phyloP scores from a whole-genome alignment of 1,140 invertebrate genomes.

The Drosophila ercepeae region DNA sequence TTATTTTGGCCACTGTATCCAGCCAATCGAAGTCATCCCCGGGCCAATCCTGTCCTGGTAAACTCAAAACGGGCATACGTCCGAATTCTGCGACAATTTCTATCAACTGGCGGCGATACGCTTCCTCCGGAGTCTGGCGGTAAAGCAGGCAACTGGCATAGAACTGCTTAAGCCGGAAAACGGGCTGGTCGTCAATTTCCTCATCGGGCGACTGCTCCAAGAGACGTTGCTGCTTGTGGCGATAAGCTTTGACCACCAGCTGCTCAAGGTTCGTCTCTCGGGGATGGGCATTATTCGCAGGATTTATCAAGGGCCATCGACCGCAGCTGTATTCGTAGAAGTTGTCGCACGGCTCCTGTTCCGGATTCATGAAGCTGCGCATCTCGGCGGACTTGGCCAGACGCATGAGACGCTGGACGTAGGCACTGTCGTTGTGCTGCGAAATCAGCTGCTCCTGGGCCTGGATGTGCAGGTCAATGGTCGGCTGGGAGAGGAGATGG shows the following conservation, averaged over 20 bases:
- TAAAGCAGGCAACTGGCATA: slow-evolving; percentile 66
- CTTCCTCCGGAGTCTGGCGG: slow-evolving; percentile 7
- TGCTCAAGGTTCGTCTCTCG: slow-evolving; percentile 67
- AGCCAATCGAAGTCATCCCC: slow-evolving; percentile 63
- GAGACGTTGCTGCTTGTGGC: slow-evolving; percentile 67
- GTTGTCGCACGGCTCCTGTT: slow-evolving; percentile 62
- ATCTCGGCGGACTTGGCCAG: slow-evolving; percentile 76
- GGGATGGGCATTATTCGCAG: slow-evolving; percentile 47
- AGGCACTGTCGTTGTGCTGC: slow-evolving; percentile 63
- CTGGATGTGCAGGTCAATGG: slow-evolving; percentile 60
- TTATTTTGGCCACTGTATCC: slow-evolving; percentile 59
- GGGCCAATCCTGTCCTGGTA: slow-evolving; percentile 40
- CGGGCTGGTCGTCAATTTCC: slow-evolving; percentile 27
- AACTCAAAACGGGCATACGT: slow-evolving; percentile 51
- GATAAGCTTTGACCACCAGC: slow-evolving; percentile 47
- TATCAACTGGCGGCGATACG: slow-evolving; percentile 40
- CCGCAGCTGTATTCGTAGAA: slow-evolving; percentile 74
- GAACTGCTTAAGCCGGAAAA: slow-evolving; percentile 61
- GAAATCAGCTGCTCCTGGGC: slow-evolving; percentile 66
- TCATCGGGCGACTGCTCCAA: slow-evolving; percentile 39
- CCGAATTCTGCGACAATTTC: slow-evolving; percentile 63
- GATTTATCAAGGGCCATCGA: slow-evolving; percentile 74
- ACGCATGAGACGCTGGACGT: slow-evolving; percentile 72
- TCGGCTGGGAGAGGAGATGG: slow-evolving; percentile 47
- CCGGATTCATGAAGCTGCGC: slow-evolving; percentile 67